Conservation (phyloP, 2,113 vertebrate genomes). For the Nesogale talazaci region DNA sequence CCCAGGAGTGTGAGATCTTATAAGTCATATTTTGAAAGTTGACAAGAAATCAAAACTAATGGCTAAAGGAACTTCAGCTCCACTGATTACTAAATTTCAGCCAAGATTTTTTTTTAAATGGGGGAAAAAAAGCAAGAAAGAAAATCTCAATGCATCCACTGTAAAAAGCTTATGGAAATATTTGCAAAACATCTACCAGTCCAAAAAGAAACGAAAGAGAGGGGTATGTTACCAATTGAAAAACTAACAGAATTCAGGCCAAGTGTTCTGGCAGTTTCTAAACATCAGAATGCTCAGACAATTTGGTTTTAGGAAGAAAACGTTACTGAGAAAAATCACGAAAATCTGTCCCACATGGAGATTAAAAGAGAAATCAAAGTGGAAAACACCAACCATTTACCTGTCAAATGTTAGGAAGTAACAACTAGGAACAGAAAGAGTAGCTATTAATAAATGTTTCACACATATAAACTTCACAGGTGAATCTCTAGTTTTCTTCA, state of each 20-base stretch:
- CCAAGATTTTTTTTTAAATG: neutral
- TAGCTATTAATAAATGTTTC: constrained; percentile 40
- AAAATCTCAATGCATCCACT: neutral
- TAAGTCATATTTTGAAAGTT: neutral
- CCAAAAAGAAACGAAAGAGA: constrained; percentile 60
- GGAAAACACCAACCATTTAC: constrained; percentile 58
- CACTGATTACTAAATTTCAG: constrained; percentile 36
- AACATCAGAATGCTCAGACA: constrained; percentile 61
- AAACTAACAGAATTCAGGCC: constrained; percentile 65
- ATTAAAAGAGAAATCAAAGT: constrained; percentile 69
- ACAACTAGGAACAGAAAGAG: constrained; percentile 18
- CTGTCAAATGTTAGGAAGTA: constrained; percentile 57
- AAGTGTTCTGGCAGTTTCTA: constrained; percentile 60
- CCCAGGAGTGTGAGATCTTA: neutral
- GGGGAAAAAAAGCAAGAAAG: neutral
- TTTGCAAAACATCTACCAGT: constrained; percentile 9
- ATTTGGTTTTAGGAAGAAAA: constrained; percentile 74
- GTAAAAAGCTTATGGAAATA: constrained; percentile 43
- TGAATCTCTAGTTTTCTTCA: constrained; percentile 18
- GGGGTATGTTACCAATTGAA: constrained; percentile 71
- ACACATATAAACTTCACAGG: neutral
- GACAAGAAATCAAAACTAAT: neutral
- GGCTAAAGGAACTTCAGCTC: neutral
- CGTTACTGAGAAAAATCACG: constrained; percentile 53
- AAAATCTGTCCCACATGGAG: constrained; percentile 72